Base-by-base conservation (phyloP, 2,113 vertebrate species). In the Cryptomyrus ogoouensis region DNA sequence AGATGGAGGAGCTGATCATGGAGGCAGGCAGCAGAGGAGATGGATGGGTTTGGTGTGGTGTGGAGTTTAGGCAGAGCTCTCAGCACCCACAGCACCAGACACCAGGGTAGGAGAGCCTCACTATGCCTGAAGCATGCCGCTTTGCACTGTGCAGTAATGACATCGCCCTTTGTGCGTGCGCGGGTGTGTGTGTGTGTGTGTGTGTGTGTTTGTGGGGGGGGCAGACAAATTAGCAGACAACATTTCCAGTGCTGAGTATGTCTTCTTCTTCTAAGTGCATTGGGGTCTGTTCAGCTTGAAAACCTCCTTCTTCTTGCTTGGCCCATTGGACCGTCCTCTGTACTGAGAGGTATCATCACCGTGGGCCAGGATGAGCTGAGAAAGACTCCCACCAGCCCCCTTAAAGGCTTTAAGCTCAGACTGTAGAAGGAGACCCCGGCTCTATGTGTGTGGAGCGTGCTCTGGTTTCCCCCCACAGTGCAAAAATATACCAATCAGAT, bases 1-100 rank as follows among this genome's bases (percentile, higher is more conserved):
- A 96, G 95, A 96, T 96, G 95, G 95, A 95, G 91, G 58, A 91
- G 93, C 93, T 95, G 95, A 95, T 95, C 95, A 93, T 92, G 92
- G 94, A 92, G 94, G 94, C 95, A 95, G 95, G 94, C 93, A 93
- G 95, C 93, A 83, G 39, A 44, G 31, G 77, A 84, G 44, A 84
- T 47, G 83, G 44, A 44, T n/a, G 31, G 15, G 19, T 4, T 3
- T 9, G 50, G 27, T 27, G 86, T 6, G 46, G 46, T 12, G 15
- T 17, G 52, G 15, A 31, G 53, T 21, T 52, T 39, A 58, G 19
- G 49, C 13, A n/a, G 44, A 5, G 47, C n/a, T 17, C 12, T n/a
- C 83, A 4, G 19, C 39, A 21, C 3, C 39, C 80, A 84, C 21
- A 17, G 44, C 21, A 35, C 44, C 42, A 85, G 44, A 47, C 46